Percentiles rank a stretch among this genome's conserved stretches.
phyloP scores from a whole-genome alignment of 2,113 vertebrate genomes.

The Clarias batrachus region DNA sequence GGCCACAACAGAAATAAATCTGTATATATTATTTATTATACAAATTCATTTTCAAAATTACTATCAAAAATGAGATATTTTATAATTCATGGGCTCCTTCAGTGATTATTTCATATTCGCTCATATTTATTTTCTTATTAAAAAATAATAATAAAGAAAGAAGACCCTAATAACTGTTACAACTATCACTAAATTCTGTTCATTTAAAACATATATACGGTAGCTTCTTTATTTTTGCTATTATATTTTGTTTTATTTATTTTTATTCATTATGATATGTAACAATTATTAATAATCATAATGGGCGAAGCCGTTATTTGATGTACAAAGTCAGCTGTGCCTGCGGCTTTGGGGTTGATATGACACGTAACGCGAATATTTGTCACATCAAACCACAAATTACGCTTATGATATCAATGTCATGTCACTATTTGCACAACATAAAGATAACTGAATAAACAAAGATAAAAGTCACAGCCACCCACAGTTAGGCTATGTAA shows the following conservation, averaged over 20 bases:
- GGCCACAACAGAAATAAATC: neutral
- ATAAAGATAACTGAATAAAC: neutral
- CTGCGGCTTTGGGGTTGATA: neutral
- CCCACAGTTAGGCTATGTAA: neutral
- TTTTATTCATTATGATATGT: neutral
- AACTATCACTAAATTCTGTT: neutral
- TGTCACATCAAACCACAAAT: constrained; percentile 1
- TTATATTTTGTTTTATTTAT: neutral
- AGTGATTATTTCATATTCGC: neutral
- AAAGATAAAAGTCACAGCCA: neutral
- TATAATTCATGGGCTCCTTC: neutral
- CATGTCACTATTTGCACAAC: neutral
- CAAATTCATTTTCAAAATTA: neutral
- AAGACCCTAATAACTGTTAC: neutral
- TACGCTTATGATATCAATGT: neutral
- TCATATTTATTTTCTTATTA: neutral
- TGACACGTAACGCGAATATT: constrained; percentile 9
- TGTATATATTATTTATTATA: neutral
- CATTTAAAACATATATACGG: neutral
- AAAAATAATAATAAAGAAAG: neutral
- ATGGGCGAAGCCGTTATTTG: neutral
- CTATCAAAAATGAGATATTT: neutral
- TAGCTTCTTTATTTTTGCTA: neutral
- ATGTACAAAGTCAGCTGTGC: neutral
- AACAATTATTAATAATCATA: neutral